Conservation (phyloP, 2,888 invertebrate genomes). For the Parnassius glacialis region DNA sequence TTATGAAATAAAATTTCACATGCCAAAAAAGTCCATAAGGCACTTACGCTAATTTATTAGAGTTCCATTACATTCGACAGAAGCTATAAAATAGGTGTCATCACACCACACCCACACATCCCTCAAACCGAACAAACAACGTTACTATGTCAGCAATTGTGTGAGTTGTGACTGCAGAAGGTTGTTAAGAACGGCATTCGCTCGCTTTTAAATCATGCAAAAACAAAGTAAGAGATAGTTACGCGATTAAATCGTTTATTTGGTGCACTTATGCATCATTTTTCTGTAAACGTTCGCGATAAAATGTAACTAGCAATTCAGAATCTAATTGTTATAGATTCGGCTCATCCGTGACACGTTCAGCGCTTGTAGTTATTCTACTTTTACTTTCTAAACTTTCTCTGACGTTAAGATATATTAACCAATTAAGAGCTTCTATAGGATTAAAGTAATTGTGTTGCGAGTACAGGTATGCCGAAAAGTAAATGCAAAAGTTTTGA, state of each 20-base stretch:
- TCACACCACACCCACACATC: constrained; percentile 7
- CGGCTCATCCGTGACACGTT: constrained; percentile 25
- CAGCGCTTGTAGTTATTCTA: constrained; percentile 16
- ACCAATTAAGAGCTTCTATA: constrained; percentile 23
- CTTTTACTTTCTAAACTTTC: constrained; percentile 28
- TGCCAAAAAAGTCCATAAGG: constrained; percentile 1
- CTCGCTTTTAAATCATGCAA: constrained; percentile 7
- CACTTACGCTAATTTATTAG: constrained; percentile 23
- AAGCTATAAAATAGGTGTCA: constrained; percentile 8
- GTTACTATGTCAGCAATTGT: constrained; percentile 1
- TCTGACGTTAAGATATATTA: constrained; percentile 24
- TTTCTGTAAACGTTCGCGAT: not conserved
- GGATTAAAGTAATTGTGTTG: not conserved
- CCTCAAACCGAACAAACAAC: not conserved
- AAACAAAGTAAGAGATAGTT: not conserved
- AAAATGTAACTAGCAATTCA: constrained; percentile 16
- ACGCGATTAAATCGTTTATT: constrained; percentile 10
- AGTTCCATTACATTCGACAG: constrained; percentile 4
- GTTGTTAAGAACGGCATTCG: constrained; percentile 4
- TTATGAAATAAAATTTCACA: constrained; percentile 9
- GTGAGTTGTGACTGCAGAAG: constrained; percentile 4
- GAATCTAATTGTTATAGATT: constrained; percentile 24
- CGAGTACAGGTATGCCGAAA: no score
- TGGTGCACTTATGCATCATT: constrained; percentile 1
- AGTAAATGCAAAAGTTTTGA: constrained; percentile 11